Evolutionary conservation across 2,888 invertebrate species (phyloP), one percentile per base, ranked within the genome.

Genomic region (Pseudeuparius sepicola): DNA sequence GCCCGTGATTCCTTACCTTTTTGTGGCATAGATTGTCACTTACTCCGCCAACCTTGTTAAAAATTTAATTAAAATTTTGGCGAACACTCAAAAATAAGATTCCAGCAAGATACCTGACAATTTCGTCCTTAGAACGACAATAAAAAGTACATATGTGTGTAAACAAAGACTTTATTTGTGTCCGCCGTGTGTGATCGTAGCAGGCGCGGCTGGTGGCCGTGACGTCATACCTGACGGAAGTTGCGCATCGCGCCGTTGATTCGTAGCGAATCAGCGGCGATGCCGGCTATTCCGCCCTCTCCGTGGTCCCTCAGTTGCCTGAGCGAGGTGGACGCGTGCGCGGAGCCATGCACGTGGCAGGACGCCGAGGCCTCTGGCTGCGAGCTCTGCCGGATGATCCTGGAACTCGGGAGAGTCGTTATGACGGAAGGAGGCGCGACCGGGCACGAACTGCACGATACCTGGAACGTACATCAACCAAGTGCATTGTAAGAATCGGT

Each of bases 221-320:
- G 20, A 34, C 34, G 26, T 44, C 61, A 55, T 74, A 89, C 89
- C 82, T 93, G 92, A 66, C 88, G 89, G 67, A 94, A 93, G 60
- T 89, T 90, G 51, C 90, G 75, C 75, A 94, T 88, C 55, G 92
- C 93, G 45, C 94, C 96, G 67, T 93, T 94, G 66, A 94, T 89
- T 55, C 93, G 74, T 51, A 94, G 74, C 38, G 92, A 92, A 66
- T 94, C 94, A 31, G 90, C 90, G 13, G 93, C 94, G 54, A 96
- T 94, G 58, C 89, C 89, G 29, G 92, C 92, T 45, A 94, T 86
- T 46, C 87, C 86, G 58, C 88, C 88, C 67, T 83, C 83, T 31
- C 57, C 56, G 47, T 61, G 60, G 51, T 68, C 67, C 48, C 85
- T 73, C 36, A 89, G 69, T 61, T 89, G 88, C 55, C 88, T 79